A percentile compares a stretch with the other conserved stretches of the same genome.
Conservation (phyloP, 2,797 vertebrate genomes). For the Dipus sagitta region DNA sequence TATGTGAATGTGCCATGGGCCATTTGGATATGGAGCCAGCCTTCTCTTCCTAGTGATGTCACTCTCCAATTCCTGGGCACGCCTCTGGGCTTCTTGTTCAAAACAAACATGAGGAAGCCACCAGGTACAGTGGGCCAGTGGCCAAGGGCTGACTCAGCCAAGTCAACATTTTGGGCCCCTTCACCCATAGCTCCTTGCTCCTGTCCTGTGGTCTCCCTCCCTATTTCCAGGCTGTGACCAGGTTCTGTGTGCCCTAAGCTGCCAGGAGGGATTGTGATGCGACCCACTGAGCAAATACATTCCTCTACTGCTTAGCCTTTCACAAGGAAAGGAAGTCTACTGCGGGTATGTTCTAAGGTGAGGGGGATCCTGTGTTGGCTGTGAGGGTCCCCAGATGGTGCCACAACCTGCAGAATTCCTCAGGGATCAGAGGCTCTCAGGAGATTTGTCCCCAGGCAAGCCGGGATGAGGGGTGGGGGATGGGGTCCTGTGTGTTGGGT, state of each 20-base stretch:
- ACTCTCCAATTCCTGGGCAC: background rate
- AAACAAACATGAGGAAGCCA: background rate
- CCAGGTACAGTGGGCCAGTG: background rate
- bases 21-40: background rate
- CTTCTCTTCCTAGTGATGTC: background rate
- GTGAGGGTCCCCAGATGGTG: background rate
- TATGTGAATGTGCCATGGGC: accelerated
- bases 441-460: slow-evolving; percentile 21
- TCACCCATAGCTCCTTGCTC: accelerated
- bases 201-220: background rate
- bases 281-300: too few species aligned
- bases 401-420: background rate
- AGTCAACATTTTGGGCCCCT: background rate
- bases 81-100: background rate
- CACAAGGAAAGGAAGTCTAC: background rate
- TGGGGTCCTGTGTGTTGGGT: slow-evolving; percentile 26
- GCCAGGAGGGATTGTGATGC: background rate
- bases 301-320: background rate
- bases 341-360: background rate
- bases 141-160: background rate
- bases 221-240: background rate
- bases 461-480: background rate
- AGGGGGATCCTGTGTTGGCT: background rate
- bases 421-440: background rate
- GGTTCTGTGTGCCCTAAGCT: background rate